Conservation (phyloP, 2,888 invertebrate genomes). For the Aethes cnicana region DNA sequence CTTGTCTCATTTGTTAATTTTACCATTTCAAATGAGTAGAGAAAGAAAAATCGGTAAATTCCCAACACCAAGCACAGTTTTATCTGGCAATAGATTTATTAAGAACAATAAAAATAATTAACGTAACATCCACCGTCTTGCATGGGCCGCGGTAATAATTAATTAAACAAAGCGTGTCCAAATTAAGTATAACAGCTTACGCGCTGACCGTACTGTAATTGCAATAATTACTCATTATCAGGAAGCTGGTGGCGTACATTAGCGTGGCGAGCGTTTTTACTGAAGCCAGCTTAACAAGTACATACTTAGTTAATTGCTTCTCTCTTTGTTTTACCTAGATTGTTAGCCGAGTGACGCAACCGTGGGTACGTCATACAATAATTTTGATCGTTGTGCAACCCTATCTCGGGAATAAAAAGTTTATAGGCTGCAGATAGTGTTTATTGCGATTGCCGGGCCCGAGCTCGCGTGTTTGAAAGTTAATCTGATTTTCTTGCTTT, state of each 20-base stretch:
- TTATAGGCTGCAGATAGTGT: slow-evolving; percentile 34
- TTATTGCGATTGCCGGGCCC: slow-evolving; percentile 44
- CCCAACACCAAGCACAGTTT: slow-evolving; percentile 35
- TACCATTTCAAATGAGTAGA: slow-evolving; percentile 5
- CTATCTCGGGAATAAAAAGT: slow-evolving; percentile 48
- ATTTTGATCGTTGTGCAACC: slow-evolving; percentile 69
- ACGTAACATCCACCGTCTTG: slow-evolving; percentile 40
- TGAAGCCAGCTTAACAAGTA: slow-evolving; percentile 70
- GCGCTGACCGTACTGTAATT: slow-evolving; percentile 71
- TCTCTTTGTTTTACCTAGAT: slow-evolving; percentile 71
- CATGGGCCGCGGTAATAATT: slow-evolving; percentile 40
- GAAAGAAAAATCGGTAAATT: slow-evolving; percentile 7
- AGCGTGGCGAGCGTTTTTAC: slow-evolving; percentile 73
- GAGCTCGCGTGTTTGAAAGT: slow-evolving; percentile 54
- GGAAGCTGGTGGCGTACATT: slow-evolving; percentile 71
- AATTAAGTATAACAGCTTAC: slow-evolving; percentile 49
- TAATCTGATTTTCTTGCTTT: slow-evolving; percentile 58
- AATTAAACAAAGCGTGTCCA: slow-evolving; percentile 49
- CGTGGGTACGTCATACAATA: slow-evolving; percentile 56
- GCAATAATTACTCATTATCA: slow-evolving; percentile 77
- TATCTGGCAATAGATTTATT: slow-evolving; percentile 38
- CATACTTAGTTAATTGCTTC: slow-evolving; percentile 75
- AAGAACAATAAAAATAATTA: slow-evolving; percentile 40
- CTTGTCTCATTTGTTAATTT: slow-evolving; percentile 15
- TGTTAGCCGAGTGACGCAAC: slow-evolving; percentile 65